Evolutionary conservation across 2,888 invertebrate species (phyloP).

Genomic region (Cataglyphis livida): DNA sequence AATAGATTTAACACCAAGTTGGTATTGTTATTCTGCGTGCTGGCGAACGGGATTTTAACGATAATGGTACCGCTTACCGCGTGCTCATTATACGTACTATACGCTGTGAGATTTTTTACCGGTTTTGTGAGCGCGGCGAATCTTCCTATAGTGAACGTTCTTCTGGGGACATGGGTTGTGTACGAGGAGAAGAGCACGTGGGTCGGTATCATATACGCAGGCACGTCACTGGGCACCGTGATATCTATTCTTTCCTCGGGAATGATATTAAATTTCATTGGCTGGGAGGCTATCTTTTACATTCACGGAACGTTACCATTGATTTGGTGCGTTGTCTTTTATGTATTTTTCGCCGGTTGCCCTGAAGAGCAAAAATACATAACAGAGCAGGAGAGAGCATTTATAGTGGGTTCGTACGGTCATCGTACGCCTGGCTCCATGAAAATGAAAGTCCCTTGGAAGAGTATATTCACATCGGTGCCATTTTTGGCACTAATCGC

Average conservation of each 20-base stretch:
- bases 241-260: slow-evolving; percentile 82
- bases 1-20: slow-evolving; percentile 82
- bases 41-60: slow-evolving; percentile 79
- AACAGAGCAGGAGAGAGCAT: slow-evolving; percentile 81
- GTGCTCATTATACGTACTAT: slow-evolving; percentile 67
- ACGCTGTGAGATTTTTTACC: slow-evolving; percentile 78
- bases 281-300: slow-evolving; percentile 83
- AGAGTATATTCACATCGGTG: slow-evolving; percentile 84
- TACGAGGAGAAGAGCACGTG: slow-evolving; percentile 83
- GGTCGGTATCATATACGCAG: slow-evolving; percentile 83
- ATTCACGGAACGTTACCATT: slow-evolving; percentile 82
- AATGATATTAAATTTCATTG: slow-evolving; percentile 76
- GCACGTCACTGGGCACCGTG: slow-evolving; percentile 83
- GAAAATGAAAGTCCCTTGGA: slow-evolving; percentile 84
- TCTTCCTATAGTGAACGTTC: slow-evolving; percentile 82
- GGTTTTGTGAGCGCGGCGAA: slow-evolving; percentile 82
- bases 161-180: slow-evolving; percentile 83
- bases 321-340: slow-evolving; percentile 80
- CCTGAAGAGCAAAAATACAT: slow-evolving; percentile 84
- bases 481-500: slow-evolving; percentile 86
- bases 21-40: slow-evolving; percentile 79
- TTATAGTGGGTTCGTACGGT: slow-evolving; percentile 82
- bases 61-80: slow-evolving; percentile 79
- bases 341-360: slow-evolving; percentile 81
- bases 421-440: slow-evolving; percentile 75